phyloP scores from a whole-genome alignment of 2,113 vertebrate genomes.

The Hemichromis elongatus region DNA sequence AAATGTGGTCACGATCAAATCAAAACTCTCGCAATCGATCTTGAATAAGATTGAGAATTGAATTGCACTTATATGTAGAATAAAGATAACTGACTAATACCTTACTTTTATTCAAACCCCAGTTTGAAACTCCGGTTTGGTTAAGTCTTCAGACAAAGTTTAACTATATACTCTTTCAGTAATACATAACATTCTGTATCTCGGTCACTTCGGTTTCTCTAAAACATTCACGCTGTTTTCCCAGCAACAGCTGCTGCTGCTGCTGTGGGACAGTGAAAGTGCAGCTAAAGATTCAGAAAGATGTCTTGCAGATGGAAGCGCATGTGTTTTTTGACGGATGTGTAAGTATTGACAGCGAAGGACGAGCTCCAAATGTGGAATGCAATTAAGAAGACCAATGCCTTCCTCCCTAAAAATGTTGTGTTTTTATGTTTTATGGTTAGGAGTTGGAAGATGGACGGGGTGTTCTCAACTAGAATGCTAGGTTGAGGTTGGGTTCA shows the following conservation, averaged over 20 bases:
- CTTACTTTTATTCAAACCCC: not conserved
- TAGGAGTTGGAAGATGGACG: constrained; percentile 15
- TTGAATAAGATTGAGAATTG: not conserved
- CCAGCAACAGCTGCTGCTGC: constrained; percentile 8
- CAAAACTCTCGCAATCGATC: not conserved
- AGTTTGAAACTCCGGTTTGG: not conserved
- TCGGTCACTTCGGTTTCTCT: not conserved
- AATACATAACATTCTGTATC: not conserved
- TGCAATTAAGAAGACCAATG: constrained; percentile 44
- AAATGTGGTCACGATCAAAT: not conserved
- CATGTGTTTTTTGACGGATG: constrained; percentile 22
- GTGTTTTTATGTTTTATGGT: constrained; percentile 27
- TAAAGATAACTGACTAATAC: not conserved
- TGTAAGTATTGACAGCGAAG: constrained; percentile 21
- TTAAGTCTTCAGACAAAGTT: not conserved
- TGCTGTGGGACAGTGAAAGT: constrained; percentile 2
- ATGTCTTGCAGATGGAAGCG: constrained; percentile 45
- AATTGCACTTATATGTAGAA: not conserved
- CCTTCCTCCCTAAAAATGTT: constrained; percentile 26
- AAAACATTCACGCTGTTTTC: not conserved
- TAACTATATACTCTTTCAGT: not conserved
- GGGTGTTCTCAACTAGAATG: constrained; percentile 15
- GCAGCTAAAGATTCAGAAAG: not conserved
- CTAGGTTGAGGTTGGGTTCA: not conserved
- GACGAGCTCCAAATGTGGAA: constrained; percentile 37